Conservation (phyloP, 2,797 vertebrate species). For the Psittacula echo region DNA sequence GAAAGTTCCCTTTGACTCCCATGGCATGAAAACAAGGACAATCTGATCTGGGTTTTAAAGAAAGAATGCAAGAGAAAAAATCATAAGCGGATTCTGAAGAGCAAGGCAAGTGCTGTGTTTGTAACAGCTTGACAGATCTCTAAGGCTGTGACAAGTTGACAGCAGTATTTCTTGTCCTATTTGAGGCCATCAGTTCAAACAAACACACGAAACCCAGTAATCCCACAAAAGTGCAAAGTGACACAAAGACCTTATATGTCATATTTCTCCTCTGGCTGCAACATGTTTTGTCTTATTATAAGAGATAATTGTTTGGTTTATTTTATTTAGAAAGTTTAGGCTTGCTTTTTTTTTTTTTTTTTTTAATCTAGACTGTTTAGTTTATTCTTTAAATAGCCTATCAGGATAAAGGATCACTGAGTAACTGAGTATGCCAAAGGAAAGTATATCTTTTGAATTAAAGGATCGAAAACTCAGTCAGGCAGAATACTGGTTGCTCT, state of each 20-base stretch:
- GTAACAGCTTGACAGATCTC: not conserved
- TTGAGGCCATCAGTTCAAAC: not conserved
- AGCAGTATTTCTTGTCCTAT: not conserved
- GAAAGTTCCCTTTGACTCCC: not conserved
- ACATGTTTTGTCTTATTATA: not conserved
- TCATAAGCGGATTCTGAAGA: not conserved
- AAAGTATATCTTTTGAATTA: constrained; percentile 63
- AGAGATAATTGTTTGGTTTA: not conserved
- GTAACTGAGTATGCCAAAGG: constrained; percentile 13
- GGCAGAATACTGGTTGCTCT: constrained; percentile 68
- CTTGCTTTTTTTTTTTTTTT: not conserved
- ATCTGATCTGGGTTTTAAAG: not conserved
- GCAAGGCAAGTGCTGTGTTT: not conserved
- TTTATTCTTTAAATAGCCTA: constrained; percentile 43
- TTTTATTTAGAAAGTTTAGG: not conserved
- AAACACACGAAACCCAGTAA: not conserved
- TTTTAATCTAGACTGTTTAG: not conserved
- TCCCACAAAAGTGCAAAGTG: not conserved
- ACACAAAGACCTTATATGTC: not conserved
- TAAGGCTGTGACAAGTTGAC: not conserved
- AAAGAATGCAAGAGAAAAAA: not conserved
- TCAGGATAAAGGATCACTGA: constrained; percentile 34
- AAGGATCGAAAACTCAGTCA: constrained; percentile 68
- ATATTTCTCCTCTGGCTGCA: not conserved
- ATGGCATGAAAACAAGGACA: not conserved